Percentiles rank a stretch among this genome's conserved stretches.
Conservation (phyloP, 2,797 vertebrate species). For the Sternotherus odoratus region DNA sequence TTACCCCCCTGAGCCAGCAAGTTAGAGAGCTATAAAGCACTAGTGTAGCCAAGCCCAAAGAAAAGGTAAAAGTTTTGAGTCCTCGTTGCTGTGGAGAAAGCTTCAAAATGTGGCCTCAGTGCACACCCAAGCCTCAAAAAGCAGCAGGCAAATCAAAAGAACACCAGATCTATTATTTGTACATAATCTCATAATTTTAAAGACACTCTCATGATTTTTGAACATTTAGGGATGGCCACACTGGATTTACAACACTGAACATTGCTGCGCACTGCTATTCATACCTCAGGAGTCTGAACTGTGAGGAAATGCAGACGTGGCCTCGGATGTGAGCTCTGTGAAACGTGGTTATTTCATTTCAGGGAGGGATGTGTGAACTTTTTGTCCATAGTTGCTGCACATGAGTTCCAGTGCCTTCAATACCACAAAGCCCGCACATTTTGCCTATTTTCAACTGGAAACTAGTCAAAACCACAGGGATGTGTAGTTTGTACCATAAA, state of each 20-base stretch:
- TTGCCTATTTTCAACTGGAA: not conserved
- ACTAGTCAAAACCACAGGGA: not conserved
- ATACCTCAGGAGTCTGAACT: too few species aligned
- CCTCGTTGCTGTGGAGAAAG: not conserved
- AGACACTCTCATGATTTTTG: too few species aligned
- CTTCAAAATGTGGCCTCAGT: not conserved
- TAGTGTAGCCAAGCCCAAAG: not conserved
- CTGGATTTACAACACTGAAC: too few species aligned
- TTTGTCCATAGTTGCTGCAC: not conserved
- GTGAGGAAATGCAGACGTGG: too few species aligned
- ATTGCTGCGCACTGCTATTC: too few species aligned
- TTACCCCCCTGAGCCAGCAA: too few species aligned
- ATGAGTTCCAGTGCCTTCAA: not conserved
- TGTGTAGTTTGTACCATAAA: not conserved
- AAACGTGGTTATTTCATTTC: not conserved
- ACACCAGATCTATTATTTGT: too few species aligned
- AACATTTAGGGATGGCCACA: too few species aligned
- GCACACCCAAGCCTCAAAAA: too few species aligned
- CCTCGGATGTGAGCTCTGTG: not conserved
- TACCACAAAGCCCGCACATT: accelerated
- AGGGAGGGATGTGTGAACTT: not conserved
- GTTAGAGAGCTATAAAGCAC: too few species aligned
- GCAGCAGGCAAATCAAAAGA: too few species aligned
- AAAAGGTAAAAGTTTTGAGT: not conserved
- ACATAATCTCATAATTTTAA: too few species aligned